Base-by-base conservation (phyloP, 2,113 vertebrate genomes). In the Pelmatolapia mariae region DNA sequence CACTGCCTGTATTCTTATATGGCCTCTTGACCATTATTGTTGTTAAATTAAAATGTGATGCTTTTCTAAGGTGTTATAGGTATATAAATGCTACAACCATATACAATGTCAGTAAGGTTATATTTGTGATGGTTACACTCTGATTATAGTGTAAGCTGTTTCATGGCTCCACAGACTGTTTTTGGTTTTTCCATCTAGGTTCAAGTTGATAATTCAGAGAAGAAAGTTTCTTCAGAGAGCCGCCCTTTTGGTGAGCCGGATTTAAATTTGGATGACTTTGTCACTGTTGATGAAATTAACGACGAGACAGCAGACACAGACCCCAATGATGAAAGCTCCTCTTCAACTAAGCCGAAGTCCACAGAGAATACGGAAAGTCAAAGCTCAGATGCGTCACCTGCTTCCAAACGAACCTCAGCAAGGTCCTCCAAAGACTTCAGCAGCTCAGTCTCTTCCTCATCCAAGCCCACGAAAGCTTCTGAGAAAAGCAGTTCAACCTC, bases 261-360 rank as follows among this genome's bases (percentile, higher is more conserved):
- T n/a, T 91, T 95, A 38, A 85, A 92, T 81, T 63, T 92, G 26
- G 89, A 89, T 0, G 92, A 93, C 29, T 94, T 94, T 83, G 91
- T 95, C 50, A 94, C 89, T 2, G 87, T 95, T 12, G 94, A 94
- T 63, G 93, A 95, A 86, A 68, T 94, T 4, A 40, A 50, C 5
- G 84, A 90, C 0, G 87, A 86, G 0, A 6, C 3, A 1, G 33
- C 10, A 3, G 76, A 87, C 2, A 3, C 11, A 4, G 33, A 10
- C 16, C 36, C 66, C 0, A 18, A 56, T 4, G 47, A 1, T 4
- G 15, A 40, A 3, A 4, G 8, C 12, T 4, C 6, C 31, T 53
- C 87, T 12, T 63, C 24, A 7, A 16, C 81, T 4, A 43, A 33
- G 10, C 16, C 1, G 7, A 43, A 56, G 5, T 66, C 84, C 26